Percentiles rank a stretch among this genome's conserved stretches.
Conservation (phyloP, 2,797 vertebrate genomes). For the Helarctos malayanus region DNA sequence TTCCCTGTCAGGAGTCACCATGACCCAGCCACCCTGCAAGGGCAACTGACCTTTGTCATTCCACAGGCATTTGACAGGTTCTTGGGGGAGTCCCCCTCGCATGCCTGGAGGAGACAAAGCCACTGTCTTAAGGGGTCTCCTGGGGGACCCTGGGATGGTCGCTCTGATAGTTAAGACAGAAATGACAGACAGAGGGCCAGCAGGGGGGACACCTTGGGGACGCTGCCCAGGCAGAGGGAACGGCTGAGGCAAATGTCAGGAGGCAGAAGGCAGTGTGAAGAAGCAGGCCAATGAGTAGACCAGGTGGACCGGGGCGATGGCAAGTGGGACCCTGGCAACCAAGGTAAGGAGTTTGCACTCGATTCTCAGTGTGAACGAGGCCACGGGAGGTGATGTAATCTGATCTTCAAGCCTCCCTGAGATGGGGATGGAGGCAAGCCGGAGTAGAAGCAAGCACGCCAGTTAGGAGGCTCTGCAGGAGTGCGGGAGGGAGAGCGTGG, state of each 20-base stretch:
- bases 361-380: background rate
- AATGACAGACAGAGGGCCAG: background rate
- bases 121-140: background rate
- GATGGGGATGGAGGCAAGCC: too few relatives aligned
- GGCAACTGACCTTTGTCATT: background rate
- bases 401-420: background rate
- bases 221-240: background rate
- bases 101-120: background rate
- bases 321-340: fast-evolving
- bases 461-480: fast-evolving
- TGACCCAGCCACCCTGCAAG: background rate
- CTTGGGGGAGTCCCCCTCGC: fast-evolving
- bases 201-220: background rate
- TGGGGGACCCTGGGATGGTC: background rate
- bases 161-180: background rate
- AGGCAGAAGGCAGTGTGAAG: background rate
- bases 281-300: too few relatives aligned
- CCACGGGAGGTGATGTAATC: fast-evolving
- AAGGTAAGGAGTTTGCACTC: fast-evolving
- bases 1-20: fast-evolving
- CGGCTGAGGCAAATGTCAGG: background rate
- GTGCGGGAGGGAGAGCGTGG: fast-evolving
- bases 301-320: background rate
- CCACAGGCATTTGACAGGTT: background rate
- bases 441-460: fast-evolving